These are phyloP conservation scores for Drosophila nikananu DNA, from an alignment of 1,140 invertebrate genomes.

Conservation along the genomic window DNA sequence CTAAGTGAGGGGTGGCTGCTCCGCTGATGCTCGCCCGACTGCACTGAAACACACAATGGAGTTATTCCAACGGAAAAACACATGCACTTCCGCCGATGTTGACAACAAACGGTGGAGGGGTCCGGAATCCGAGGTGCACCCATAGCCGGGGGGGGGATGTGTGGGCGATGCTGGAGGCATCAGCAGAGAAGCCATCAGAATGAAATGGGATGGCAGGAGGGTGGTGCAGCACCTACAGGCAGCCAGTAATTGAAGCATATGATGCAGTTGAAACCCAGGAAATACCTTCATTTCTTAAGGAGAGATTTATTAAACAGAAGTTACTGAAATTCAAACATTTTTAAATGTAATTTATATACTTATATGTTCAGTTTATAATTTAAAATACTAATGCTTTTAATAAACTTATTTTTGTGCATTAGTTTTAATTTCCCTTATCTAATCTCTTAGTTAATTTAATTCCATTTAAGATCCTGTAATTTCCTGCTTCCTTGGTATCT, in stretches of 20 bases:
- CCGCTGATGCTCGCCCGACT: conserved; percentile 67
- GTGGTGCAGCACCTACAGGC: conserved; percentile 31
- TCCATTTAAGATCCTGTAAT: background rate
- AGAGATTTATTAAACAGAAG: background rate
- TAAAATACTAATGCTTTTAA: too few relatives aligned
- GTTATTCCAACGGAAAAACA: conserved; percentile 84
- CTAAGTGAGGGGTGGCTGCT: conserved; percentile 30
- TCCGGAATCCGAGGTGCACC: conserved; percentile 13
- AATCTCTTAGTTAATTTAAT: background rate
- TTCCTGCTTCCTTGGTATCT: background rate
- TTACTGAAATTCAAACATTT: background rate
- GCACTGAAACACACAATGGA: conserved; percentile 80
- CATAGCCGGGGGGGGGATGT: conserved; percentile 10
- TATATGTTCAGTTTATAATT: too few relatives aligned
- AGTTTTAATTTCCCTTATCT: background rate
- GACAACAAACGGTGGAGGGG: conserved; percentile 30
- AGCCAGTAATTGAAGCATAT: conserved; percentile 54
- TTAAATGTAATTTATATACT: too few relatives aligned
- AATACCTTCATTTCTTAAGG: conserved; percentile 11
- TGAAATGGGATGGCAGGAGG: too few relatives aligned
- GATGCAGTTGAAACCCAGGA: conserved; percentile 13
- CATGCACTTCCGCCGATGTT: conserved; percentile 80
- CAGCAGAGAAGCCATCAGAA: conserved; percentile 9
- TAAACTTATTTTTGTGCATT: too few relatives aligned
- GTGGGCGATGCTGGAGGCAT: conserved; percentile 32